Percentiles rank a stretch among this genome's conserved stretches.
phyloP scores from a whole-genome alignment of 1,140 invertebrate genomes.

The Drosophila elegans region DNA sequence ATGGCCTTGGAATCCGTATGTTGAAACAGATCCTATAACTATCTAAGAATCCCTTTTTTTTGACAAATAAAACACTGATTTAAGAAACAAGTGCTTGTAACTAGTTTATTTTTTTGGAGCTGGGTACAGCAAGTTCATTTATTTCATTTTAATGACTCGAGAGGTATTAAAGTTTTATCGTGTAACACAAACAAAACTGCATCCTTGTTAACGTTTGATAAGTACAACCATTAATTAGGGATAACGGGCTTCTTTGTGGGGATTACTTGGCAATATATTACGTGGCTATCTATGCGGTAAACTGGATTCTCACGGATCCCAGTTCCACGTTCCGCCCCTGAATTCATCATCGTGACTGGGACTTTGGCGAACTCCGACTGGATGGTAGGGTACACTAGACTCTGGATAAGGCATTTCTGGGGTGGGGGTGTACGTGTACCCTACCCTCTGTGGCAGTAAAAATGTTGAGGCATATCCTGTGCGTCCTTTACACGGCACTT shows the following conservation, averaged over 20 bases:
- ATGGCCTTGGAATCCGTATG: conserved; percentile 42
- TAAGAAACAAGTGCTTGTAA: background rate
- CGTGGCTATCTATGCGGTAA: background rate
- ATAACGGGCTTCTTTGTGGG: conserved; percentile 10
- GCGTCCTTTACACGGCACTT: conserved; percentile 66
- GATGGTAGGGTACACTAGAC: conserved; percentile 15
- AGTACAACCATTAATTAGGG: conserved; percentile 35
- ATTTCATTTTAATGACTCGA: no score
- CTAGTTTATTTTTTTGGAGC: background rate
- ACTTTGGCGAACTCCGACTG: background rate
- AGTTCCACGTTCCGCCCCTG: conserved; percentile 19
- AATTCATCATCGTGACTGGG: conserved; percentile 20
- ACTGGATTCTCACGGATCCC: conserved; percentile 24
- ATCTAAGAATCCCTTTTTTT: conserved; percentile 32
- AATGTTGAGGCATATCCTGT: conserved; percentile 51
- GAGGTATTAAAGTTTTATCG: background rate
- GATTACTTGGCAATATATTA: conserved; percentile 32
- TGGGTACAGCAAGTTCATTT: no score
- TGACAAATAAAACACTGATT: conserved; percentile 27
- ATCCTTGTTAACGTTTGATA: conserved; percentile 15
- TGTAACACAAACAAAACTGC: background rate
- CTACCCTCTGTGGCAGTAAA: conserved; percentile 11
- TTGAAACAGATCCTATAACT: conserved; percentile 33
- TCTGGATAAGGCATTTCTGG: background rate
- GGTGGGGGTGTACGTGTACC: background rate